These are phyloP conservation scores for Eumaeus atala DNA, from an alignment of 1,140 invertebrate species.

Conservation along the genomic window DNA sequence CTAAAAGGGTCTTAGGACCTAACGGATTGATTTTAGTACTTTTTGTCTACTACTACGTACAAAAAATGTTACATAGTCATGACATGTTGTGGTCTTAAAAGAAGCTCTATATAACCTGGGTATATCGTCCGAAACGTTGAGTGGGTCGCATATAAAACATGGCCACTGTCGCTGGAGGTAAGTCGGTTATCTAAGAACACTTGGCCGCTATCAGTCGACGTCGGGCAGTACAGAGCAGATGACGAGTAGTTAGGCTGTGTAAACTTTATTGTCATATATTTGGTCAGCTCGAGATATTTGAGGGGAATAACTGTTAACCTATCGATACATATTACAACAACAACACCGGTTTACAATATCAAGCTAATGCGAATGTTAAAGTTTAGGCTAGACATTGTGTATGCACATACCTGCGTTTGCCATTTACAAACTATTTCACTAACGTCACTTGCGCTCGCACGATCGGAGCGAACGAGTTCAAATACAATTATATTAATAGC, in stretches of 20 bases:
- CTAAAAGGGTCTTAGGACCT: no score
- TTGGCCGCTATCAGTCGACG: slow-evolving; percentile 7
- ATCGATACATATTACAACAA: slow-evolving; percentile 22
- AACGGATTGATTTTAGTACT: no score
- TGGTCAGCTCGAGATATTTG: slow-evolving; percentile 55
- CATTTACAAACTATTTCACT: slow-evolving; percentile 17
- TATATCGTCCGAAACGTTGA: no score
- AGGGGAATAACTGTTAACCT: slow-evolving; percentile 30
- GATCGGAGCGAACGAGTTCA: slow-evolving; percentile 8
- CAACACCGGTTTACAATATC: slow-evolving; percentile 13
- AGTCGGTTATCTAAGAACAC: slow-evolving; percentile 11
- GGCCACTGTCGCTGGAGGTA: background rate
- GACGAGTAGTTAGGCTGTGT: slow-evolving; percentile 54
- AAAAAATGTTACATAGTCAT: no score
- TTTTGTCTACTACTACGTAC: no score
- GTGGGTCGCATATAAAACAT: slow-evolving; percentile 2
- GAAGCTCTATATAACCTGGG: no score
- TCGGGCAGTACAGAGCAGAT: slow-evolving; percentile 41
- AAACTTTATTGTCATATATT: slow-evolving; percentile 68
- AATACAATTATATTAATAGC: slow-evolving; percentile 46
- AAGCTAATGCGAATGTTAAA: slow-evolving; percentile 13
- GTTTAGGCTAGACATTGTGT: slow-evolving; percentile 19
- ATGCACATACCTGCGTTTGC: background rate
- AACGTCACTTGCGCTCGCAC: slow-evolving; percentile 12
- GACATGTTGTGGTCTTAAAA: no score